A percentile compares a stretch with the other conserved stretches of the same genome.
Conservation (phyloP, 2,888 invertebrate species). For the Polyommatus iphigenia region DNA sequence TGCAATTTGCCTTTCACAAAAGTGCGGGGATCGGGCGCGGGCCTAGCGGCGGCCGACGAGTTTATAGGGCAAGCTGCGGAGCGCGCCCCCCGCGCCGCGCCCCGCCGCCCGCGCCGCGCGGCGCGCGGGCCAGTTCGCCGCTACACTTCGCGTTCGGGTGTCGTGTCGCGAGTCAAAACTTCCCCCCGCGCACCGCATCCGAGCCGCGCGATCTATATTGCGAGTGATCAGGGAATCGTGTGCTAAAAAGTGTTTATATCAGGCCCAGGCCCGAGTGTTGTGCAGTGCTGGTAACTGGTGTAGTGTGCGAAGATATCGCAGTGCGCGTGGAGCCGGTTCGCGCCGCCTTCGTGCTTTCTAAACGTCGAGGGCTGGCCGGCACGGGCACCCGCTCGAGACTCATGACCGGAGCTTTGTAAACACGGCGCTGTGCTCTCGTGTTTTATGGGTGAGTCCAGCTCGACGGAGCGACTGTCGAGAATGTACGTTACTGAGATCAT, state of each 20-base stretch:
- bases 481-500: too few relatives aligned
- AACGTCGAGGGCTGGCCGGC: conserved; percentile 47
- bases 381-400: conserved; percentile 36
- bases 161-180: conserved; percentile 33
- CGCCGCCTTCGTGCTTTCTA: conserved; percentile 56
- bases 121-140: conserved; percentile 48
- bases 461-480: background rate
- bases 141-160: conserved; percentile 42
- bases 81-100: conserved; percentile 46
- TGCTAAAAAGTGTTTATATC: conserved; percentile 44
- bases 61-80: conserved; percentile 65
- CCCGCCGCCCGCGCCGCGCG: conserved; percentile 41
- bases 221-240: conserved; percentile 48
- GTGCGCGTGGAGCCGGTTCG: conserved; percentile 63
- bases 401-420: conserved; percentile 39
- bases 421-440: background rate
- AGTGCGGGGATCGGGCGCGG: conserved; percentile 46
- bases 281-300: conserved; percentile 40
- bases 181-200: conserved; percentile 51
- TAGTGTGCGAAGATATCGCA: conserved; percentile 47
- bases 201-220: conserved; percentile 50
- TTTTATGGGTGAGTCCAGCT: conserved; percentile 26
- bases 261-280: conserved; percentile 46
- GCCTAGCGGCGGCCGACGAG: conserved; percentile 49
- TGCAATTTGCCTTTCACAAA: conserved; percentile 68